Evolutionary conservation across 2,888 invertebrate species (phyloP), one percentile per base, ranked within the genome.

Genomic region (Hydraecia micacea): DNA sequence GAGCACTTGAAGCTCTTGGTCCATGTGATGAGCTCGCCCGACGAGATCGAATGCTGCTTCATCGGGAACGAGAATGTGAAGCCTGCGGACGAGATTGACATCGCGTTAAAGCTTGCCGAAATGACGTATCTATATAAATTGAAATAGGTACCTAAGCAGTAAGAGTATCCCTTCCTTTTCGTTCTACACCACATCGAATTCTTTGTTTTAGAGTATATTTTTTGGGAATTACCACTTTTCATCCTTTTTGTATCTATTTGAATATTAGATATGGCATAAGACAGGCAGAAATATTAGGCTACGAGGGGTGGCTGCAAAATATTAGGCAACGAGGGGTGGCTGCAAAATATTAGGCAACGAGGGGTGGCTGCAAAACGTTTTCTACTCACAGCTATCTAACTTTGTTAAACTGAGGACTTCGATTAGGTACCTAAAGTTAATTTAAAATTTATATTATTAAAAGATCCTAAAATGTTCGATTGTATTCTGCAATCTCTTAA

Each of bases 11-110:
- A 98, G 80, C 98, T 98, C 95, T 98, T 98, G 0, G 98, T 98
- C 98, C 98, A 98, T n/a, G 98, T 98, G 28, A 98, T 97, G 86
- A 98, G 97, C 87, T 97, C 97, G n/a, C 98, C 98, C 18, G 97
- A 97, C 82, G 98, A 97, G 80, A 98, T 96, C 66, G 98, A 97
- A 90, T 97, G 97, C 92, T 98, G 98, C 84, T 97, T 97, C 97
- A 98, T 98, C 11, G 98, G 98, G 94, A 98, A 98, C 52, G 98
- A 98, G 95, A 98, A 98, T 3, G 98, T 98, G 94, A 98, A 98
- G 13, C 98, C 98, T 98, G 95, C 49, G 7, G 28, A 65, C 32
- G 21, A 32, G 13, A 65, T 52, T 5, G 3, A 2, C 39, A 9
- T n/a, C 1, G 2, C 15, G 32, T 42, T 36, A 49, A 28, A 63